phyloP scores from a whole-genome alignment of 1,140 invertebrate species.

The Achatina immaculata region DNA sequence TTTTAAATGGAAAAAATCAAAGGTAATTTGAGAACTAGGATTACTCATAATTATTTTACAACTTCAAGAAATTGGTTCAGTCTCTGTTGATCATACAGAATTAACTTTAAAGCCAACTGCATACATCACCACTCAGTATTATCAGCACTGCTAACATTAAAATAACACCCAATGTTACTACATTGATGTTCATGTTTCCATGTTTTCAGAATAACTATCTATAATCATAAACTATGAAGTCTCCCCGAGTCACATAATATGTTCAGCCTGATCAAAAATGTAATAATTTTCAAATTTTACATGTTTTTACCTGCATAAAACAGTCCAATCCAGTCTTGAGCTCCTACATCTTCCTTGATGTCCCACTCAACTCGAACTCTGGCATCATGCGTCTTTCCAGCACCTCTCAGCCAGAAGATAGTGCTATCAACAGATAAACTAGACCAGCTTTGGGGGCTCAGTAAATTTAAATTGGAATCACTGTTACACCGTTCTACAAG shows the following conservation, averaged over 20 bases:
- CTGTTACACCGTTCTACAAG: constrained; percentile 58
- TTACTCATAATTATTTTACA: constrained; percentile 17
- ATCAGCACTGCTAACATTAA: no score
- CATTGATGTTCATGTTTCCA: no score
- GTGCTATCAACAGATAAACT: constrained; percentile 52
- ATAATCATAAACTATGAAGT: no score
- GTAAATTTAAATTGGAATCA: constrained; percentile 55
- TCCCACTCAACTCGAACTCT: constrained; percentile 68
- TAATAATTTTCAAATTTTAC: no score
- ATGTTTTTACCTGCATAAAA: constrained; percentile 67
- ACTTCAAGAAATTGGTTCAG: no score
- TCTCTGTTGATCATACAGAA: no score
- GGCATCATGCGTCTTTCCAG: constrained; percentile 40
- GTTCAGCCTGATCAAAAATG: no score
- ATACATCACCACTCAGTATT: no score
- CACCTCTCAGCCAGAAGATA: constrained; percentile 42
- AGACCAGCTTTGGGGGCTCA: constrained; percentile 53
- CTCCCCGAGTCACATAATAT: no score
- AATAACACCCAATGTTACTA: no score
- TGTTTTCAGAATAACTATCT: no score
- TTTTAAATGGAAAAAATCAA: constrained; percentile 32
- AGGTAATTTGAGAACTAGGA: not conserved
- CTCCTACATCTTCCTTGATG: constrained; percentile 67
- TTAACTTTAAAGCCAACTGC: no score
- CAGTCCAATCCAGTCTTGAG: constrained; percentile 71